Base-by-base conservation (phyloP, 2,797 vertebrate genomes). In the Thaleichthys pacificus region DNA sequence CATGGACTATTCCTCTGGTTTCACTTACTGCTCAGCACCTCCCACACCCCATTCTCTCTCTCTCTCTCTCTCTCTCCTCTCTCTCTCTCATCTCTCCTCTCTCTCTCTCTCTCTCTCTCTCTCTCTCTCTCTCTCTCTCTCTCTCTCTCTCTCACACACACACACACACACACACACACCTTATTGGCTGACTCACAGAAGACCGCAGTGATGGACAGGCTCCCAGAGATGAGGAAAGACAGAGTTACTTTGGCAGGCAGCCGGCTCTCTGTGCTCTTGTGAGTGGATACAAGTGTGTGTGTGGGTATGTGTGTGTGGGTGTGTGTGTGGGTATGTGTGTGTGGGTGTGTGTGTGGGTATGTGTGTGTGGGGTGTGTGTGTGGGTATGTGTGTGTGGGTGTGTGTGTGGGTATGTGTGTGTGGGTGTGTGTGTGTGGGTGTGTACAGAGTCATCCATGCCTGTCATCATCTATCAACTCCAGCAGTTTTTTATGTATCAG, bases 401-500 rank as follows among this genome's bases (percentile, higher is more conserved):
- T 24, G 47, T 51, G 21, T 30, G 28, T 42, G 69, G 47, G 28
- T 58, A 30, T 47, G 68, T 24, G 47, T 51, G 21, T 30, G 28
- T 42, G 69, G 47, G 28, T 58, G n/a, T 21, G 24, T 21, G 61
- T 63, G 30, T 63, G 61, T 32, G 68, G 26, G 32, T 70, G 68
- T 49, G 24, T 21, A 22, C 38, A 70, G 7, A 30, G 19, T 51
- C 28, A 57, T 30, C 17, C 66, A 68, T 4, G 28, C 66, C 24
- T 68, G 51, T 49, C 51, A 57, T 57, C 65, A 66, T 66, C 65
- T 49, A 66, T 66, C 65, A 66, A 6, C 24, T 66, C 42, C 8
- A 28, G 24, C 22, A 26, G 47, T 66, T 26, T 66, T 66, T 4
- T 51, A 22, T 51, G 42, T 11, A n/a, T 51, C 51, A 54, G 51